phyloP scores from a whole-genome alignment of 2,797 vertebrate species.

The Orientallactaga sibirica region DNA sequence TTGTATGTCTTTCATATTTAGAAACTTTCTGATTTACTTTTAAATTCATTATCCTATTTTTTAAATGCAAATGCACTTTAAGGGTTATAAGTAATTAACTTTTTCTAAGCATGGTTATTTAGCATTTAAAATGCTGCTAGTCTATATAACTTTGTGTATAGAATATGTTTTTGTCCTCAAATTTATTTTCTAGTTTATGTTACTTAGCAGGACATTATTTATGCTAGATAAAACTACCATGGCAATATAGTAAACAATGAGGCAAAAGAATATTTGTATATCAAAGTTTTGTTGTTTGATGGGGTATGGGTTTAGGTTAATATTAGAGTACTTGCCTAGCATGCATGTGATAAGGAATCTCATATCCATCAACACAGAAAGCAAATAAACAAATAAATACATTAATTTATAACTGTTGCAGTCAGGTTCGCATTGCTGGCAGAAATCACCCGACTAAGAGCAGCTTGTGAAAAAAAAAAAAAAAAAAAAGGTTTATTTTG shows the following conservation, averaged over 20 bases:
- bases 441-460: too few relatives aligned
- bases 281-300: background rate
- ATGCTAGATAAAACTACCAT: background rate
- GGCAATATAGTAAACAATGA: background rate
- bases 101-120: background rate
- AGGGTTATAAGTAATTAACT: constrained; percentile 37
- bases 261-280: background rate
- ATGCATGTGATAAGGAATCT: too few relatives aligned
- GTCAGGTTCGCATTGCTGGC: too few relatives aligned
- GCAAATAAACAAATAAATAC: too few relatives aligned
- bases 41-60: background rate
- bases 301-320: too few relatives aligned
- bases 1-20: background rate
- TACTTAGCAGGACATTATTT: background rate
- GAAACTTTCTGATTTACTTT: background rate
- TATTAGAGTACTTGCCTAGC: too few relatives aligned
- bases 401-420: too few relatives aligned
- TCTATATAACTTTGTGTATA: background rate
- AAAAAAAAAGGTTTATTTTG: too few relatives aligned
- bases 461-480: too few relatives aligned
- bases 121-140: background rate
- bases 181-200: constrained; percentile 24
- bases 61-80: background rate
- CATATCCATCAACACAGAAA: too few relatives aligned
- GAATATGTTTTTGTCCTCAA: constrained; percentile 1